phyloP scores from a whole-genome alignment of 2,797 vertebrate genomes.

The Sebastes hubbsi region DNA sequence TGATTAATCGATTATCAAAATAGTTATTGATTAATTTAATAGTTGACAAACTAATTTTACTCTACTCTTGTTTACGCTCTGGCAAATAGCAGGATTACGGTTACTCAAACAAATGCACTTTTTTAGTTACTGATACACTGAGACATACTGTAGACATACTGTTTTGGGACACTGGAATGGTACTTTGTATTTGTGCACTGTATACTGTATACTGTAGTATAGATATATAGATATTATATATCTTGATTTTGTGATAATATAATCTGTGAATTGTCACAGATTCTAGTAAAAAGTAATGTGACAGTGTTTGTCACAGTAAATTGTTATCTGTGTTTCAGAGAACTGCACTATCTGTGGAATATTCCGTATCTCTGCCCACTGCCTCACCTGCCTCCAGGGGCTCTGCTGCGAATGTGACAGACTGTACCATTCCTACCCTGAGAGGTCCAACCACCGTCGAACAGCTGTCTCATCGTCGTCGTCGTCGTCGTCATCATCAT shows the following conservation, averaged over 20 bases:
- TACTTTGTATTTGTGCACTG: background rate
- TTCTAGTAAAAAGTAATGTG: background rate
- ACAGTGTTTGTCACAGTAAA: background rate
- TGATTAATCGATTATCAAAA: no score
- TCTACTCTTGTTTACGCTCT: no score
- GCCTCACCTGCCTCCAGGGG: conserved; percentile 84
- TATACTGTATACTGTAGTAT: background rate
- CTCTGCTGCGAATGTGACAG: conserved; percentile 87
- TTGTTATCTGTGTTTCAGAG: conserved; percentile 45
- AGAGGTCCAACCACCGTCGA: conserved; percentile 79
- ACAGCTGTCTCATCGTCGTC: conserved; percentile 57
- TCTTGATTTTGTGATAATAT: background rate
- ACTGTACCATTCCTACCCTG: conserved; percentile 87
- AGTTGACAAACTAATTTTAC: no score
- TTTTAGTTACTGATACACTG: background rate
- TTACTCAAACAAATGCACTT: background rate
- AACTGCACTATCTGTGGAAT: conserved; percentile 88
- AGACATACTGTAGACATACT: background rate
- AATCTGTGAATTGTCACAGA: background rate
- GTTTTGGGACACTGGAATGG: background rate
- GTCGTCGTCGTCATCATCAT: conserved; percentile 15
- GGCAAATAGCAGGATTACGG: background rate
- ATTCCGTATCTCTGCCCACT: conserved; percentile 81
- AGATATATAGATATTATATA: background rate
- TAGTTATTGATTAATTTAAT: no score